phyloP scores from a whole-genome alignment of 1,140 invertebrate species.

The Pachyrhynchus sulphureomaculatus region DNA sequence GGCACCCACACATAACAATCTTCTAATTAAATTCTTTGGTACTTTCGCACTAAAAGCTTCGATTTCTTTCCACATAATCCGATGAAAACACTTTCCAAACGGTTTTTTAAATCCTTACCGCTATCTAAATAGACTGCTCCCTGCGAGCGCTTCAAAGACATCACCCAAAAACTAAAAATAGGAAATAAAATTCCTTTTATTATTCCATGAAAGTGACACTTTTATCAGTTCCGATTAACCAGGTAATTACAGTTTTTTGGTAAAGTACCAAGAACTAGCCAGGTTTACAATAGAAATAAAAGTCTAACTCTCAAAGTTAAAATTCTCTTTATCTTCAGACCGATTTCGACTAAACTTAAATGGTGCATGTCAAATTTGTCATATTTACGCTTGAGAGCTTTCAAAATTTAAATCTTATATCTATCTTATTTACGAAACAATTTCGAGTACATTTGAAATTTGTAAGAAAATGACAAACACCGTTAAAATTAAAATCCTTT shows the following conservation, averaged over 20 bases:
- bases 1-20: constrained; percentile 74
- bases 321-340: too few species aligned
- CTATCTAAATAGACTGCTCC: constrained; percentile 97
- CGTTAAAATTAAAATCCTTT: too few species aligned
- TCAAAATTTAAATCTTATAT: too few species aligned
- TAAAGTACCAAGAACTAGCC: too few species aligned
- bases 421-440: too few species aligned
- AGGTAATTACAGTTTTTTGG: not conserved
- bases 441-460: too few species aligned
- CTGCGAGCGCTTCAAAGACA: constrained; percentile 97
- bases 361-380: too few species aligned
- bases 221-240: not conserved
- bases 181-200: not conserved
- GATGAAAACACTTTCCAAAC: constrained; percentile 86
- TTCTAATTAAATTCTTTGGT: constrained; percentile 85
- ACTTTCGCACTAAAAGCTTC: constrained; percentile 75
- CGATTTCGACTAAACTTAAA: too few species aligned
- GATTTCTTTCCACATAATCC: constrained; percentile 73
- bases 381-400: too few species aligned
- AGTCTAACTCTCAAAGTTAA: too few species aligned
- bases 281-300: too few species aligned
- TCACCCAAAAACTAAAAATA: constrained; percentile 74
- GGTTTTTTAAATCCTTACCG: constrained; percentile 69
- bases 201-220: not conserved
- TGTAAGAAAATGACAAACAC: too few species aligned